Percentiles rank a stretch among this genome's conserved stretches.
phyloP scores from a whole-genome alignment of 2,797 vertebrate species.

The Psittacula derbiana region DNA sequence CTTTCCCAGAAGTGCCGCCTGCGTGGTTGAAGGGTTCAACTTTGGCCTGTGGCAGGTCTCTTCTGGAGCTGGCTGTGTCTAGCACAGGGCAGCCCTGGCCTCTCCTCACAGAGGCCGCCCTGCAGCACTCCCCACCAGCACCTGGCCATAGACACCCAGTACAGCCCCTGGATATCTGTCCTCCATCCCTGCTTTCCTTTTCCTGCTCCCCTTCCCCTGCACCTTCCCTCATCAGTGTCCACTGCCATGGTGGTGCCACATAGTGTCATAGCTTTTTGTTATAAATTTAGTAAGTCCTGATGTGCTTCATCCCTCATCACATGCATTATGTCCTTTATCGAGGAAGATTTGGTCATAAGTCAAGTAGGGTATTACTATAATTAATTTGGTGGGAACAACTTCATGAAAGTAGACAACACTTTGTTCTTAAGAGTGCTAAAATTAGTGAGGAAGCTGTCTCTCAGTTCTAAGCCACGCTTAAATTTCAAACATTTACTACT shows the following conservation, averaged over 20 bases:
- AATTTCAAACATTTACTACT: background rate
- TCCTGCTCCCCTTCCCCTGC: background rate
- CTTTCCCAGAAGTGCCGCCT: background rate
- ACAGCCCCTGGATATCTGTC: background rate
- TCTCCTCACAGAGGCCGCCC: background rate
- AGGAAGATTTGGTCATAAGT: background rate
- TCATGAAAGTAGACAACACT: background rate
- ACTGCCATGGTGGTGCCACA: rapidly evolving
- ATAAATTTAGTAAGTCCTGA: background rate
- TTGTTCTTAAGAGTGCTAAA: background rate
- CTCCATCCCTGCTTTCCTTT: background rate
- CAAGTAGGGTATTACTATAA: background rate
- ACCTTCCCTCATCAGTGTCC: rapidly evolving
- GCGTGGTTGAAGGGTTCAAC: rapidly evolving
- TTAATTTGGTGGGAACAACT: background rate
- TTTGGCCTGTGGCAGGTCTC: rapidly evolving
- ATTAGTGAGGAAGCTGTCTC: background rate
- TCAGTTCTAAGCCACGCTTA: background rate
- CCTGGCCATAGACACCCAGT: rapidly evolving
- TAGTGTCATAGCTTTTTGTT: rapidly evolving
- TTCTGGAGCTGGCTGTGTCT: rapidly evolving
- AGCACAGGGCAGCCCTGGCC: rapidly evolving
- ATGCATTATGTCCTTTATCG: rapidly evolving
- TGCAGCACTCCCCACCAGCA: rapidly evolving
- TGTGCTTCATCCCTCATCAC: background rate